Evolutionary conservation across 2,113 vertebrate genomes (phyloP), one percentile per base, ranked within the genome.

Genomic region (Melospiza georgiana): DNA sequence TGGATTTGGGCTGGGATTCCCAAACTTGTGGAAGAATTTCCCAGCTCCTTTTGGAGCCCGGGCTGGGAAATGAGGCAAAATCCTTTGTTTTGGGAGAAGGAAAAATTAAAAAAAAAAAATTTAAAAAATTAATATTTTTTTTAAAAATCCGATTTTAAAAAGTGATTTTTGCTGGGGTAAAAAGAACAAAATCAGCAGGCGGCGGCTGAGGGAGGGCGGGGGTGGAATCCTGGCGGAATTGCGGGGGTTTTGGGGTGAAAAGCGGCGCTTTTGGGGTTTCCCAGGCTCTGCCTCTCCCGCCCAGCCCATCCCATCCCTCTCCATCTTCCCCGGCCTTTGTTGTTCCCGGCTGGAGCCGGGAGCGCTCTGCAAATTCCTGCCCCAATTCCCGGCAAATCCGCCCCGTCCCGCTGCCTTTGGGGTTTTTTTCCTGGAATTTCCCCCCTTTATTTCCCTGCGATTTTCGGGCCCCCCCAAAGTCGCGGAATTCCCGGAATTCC

Each of bases 21-120:
- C 79, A 80, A 90, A 96, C 84, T 86, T 91, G 81, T 79, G 82
- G 22, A 76, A 81, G 88, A 72, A 87, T 89, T 87, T 84, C 90
- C 66, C 43, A 25, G 19, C 30, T n/a, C 59, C 30, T 66, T 5
- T 63, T 7, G 5, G 35, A 37, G 61, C 16, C 77, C 39, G 8
- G 6, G 33, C 46, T 24, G 39, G 0, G 15, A 76, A 79, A 79
- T 15, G 68, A 35, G 49, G 2, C 22, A 1, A 59, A 57, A 75
- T 10, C 48, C 90, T 80, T 90, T 49, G 49, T 41, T 86, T 92
- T 22, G 31, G 5, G 3, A 19, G 17, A 17, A 17, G 55, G 10
- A 13, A 46, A 41, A 49, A 15, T 5, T 1, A 5, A 23, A 16
- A 4, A 31, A 48, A 16, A 37, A 48, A 35, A 4, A 37, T 37